A percentile compares a stretch with the other conserved stretches of the same genome.
These are phyloP conservation scores for Macrobrachium rosenbergii DNA, from an alignment of 1,140 invertebrate genomes.

Conservation along the genomic window DNA sequence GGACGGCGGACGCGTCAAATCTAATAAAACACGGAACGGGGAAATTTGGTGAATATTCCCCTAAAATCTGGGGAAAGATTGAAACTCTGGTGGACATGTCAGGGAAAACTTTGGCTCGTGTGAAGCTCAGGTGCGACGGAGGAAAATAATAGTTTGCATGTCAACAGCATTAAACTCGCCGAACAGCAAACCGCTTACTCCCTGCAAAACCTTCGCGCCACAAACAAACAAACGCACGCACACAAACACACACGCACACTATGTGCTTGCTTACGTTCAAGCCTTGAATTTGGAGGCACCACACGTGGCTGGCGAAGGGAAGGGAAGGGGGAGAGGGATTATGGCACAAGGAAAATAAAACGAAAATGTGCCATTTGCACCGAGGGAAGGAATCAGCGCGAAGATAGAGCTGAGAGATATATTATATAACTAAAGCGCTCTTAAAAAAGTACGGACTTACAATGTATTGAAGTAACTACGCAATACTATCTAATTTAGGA, in stretches of 20 bases:
- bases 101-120: conserved; percentile 56
- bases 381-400: background rate
- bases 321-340: background rate
- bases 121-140: conserved; percentile 40
- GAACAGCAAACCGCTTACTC: conserved; percentile 42
- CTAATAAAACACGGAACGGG: conserved; percentile 54
- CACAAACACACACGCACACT: no score
- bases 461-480: no score
- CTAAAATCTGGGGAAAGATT: conserved; percentile 43
- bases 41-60: conserved; percentile 42
- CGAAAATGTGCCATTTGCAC: background rate
- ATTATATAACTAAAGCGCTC: background rate
- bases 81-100: conserved; percentile 55
- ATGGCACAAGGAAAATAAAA: background rate
- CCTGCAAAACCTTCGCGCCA: no score
- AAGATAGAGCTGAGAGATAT: background rate
- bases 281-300: background rate
- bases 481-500: no score
- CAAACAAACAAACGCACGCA: no score
- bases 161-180: conserved; percentile 52
- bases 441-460: no score
- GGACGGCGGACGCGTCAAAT: conserved; percentile 36
- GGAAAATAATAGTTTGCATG: conserved; percentile 58
- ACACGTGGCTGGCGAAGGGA: background rate
- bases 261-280: no score